Evolutionary conservation across 2,113 vertebrate species (phyloP).

Genomic region (Phalacrocorax pelagicus): DNA sequence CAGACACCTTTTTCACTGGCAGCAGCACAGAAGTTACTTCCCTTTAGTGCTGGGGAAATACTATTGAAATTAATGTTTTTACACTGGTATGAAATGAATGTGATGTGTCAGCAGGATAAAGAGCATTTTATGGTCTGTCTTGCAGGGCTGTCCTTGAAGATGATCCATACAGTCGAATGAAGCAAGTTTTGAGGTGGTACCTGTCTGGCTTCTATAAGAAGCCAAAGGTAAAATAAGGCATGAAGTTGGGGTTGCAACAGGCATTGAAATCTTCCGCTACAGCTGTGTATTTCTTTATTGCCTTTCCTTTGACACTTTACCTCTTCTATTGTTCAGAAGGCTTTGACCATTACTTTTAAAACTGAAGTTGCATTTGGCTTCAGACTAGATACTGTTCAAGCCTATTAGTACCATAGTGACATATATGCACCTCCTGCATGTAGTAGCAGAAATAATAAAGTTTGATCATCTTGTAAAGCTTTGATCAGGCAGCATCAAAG

Average conservation of each 20-base stretch:
- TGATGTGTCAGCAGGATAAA: background rate
- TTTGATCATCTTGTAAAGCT: background rate
- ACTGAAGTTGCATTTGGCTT: background rate
- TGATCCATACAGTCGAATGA: conserved; percentile 85
- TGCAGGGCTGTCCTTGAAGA: conserved; percentile 85
- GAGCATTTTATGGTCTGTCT: background rate
- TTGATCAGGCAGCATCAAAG: background rate
- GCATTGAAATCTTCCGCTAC: background rate
- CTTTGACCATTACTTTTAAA: background rate
- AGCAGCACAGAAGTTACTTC: background rate
- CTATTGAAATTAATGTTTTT: background rate
- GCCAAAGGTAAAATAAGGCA: conserved; percentile 82
- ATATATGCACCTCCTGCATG: background rate
- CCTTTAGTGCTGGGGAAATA: background rate
- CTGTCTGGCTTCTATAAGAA: conserved; percentile 96
- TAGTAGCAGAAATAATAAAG: background rate
- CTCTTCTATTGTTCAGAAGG: background rate
- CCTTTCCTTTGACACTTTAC: background rate
- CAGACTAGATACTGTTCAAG: background rate
- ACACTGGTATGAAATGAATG: background rate
- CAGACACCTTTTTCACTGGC: background rate
- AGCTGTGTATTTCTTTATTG: background rate
- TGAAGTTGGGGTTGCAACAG: background rate
- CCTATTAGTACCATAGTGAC: background rate
- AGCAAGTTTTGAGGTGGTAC: conserved; percentile 91